A percentile compares a stretch with the other conserved stretches of the same genome.
Conservation (phyloP, 1,140 invertebrate genomes). For the Zelostemma sp. region DNA sequence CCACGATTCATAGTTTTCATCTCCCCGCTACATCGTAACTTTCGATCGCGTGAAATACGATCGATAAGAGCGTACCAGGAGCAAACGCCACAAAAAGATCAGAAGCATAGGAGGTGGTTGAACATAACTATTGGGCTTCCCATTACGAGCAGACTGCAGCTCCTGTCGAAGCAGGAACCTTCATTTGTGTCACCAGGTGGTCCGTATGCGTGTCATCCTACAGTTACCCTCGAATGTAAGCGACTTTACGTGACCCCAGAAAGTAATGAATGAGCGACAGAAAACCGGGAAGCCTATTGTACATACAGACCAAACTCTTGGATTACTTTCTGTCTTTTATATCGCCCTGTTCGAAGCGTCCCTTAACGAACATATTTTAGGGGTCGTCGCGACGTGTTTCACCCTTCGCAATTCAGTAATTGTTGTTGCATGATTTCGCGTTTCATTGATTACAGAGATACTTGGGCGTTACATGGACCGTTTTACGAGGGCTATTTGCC, state of each 20-base stretch:
- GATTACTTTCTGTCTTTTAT: constrained; percentile 38
- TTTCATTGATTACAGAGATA: no score
- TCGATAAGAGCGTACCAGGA: background rate
- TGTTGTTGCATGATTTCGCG: background rate
- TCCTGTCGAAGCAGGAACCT: constrained; percentile 15
- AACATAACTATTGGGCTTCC: constrained; percentile 20
- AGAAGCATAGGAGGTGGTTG: constrained; percentile 23
- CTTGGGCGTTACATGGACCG: no score
- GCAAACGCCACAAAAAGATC: background rate
- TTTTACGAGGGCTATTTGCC: no score
- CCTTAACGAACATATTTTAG: constrained; percentile 25
- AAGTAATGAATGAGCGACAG: constrained; percentile 43
- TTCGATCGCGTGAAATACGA: background rate
- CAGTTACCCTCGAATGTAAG: constrained; percentile 43
- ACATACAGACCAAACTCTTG: constrained; percentile 10
- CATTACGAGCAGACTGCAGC: background rate
- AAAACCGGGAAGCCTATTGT: constrained; percentile 12
- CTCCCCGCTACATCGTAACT: background rate
- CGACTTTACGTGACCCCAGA: constrained; percentile 19
- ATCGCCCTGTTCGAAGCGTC: constrained; percentile 37
- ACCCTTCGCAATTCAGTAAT: constrained; percentile 9
- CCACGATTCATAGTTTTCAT: background rate
- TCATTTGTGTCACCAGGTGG: constrained; percentile 43
- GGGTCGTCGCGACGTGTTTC: constrained; percentile 40
- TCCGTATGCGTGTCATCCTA: constrained; percentile 27